These are phyloP conservation scores for Synergus gifuensis DNA, from an alignment of 2,888 invertebrate genomes.

Conservation along the genomic window DNA sequence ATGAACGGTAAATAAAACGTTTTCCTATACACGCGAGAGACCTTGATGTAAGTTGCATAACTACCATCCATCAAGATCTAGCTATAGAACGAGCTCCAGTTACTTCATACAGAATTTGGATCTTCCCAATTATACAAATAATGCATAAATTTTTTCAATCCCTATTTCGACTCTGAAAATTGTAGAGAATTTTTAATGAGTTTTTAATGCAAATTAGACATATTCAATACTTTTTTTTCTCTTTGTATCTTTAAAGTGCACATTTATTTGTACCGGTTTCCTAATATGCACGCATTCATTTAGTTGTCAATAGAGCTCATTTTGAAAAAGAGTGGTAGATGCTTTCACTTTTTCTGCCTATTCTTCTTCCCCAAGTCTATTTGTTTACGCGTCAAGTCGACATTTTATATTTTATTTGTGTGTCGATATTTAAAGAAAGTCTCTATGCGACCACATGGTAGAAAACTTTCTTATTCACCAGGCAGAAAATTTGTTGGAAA, in stretches of 20 bases:
- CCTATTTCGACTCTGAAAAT: not conserved
- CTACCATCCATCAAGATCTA: slow-evolving; percentile 32
- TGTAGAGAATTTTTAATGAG: too few species aligned
- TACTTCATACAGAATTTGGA: slow-evolving; percentile 5
- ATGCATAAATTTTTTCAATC: not conserved
- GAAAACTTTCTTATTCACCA: slow-evolving; percentile 29
- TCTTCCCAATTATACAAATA: not conserved
- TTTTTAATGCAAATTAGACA: too few species aligned
- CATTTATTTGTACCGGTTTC: not conserved
- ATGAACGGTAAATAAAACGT: not conserved
- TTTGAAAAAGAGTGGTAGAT: slow-evolving; percentile 19
- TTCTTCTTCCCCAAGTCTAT: slow-evolving; percentile 27
- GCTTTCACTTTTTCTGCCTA: slow-evolving; percentile 31
- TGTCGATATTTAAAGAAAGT: slow-evolving; percentile 36
- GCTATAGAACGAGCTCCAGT: slow-evolving; percentile 27
- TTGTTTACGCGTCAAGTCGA: slow-evolving; percentile 35
- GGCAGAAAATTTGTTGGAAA: not conserved
- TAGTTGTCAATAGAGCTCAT: slow-evolving; percentile 5
- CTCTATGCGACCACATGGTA: slow-evolving; percentile 4
- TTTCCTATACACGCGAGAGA: slow-evolving; percentile 38
- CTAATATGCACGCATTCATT: slow-evolving; percentile 13
- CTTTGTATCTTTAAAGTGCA: not conserved
- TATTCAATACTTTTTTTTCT: too few species aligned
- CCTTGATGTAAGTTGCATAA: slow-evolving; percentile 59
- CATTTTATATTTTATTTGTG: slow-evolving; percentile 30